A percentile compares a stretch with the other conserved stretches of the same genome.
phyloP scores from a whole-genome alignment of 2,113 vertebrate genomes.

The Leucoraja erinaceus region DNA sequence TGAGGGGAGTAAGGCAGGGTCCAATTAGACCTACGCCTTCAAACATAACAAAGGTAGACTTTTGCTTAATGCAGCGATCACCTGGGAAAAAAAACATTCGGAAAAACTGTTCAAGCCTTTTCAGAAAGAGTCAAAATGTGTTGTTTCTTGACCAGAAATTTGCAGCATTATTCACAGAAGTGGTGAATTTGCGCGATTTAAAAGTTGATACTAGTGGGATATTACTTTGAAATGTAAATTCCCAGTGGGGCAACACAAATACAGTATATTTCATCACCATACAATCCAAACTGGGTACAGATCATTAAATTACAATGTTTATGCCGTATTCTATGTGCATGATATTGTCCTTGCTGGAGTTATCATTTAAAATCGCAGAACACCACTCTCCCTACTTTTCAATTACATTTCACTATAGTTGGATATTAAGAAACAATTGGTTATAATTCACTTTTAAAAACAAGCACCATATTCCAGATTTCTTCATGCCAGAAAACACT shows the following conservation, averaged over 20 bases:
- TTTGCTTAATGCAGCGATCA: not conserved
- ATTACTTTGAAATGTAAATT: constrained; percentile 25
- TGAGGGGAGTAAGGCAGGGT: not conserved
- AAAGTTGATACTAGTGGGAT: not conserved
- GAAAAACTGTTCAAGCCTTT: not conserved
- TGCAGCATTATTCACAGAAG: not conserved
- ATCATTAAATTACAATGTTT: not conserved
- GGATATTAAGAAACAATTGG: not conserved
- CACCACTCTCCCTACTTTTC: not conserved
- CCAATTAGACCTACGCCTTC: not conserved
- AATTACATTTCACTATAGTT: not conserved
- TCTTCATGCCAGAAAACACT: not conserved
- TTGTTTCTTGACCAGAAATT: not conserved
- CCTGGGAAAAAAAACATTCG: not conserved
- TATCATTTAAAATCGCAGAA: not conserved
- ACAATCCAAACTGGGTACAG: not conserved
- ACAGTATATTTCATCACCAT: not conserved
- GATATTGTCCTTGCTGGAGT: not conserved
- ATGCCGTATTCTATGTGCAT: not conserved
- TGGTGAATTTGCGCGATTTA: constrained; percentile 5
- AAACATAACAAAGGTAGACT: not conserved
- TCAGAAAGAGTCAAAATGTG: not conserved
- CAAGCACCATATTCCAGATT: not conserved
- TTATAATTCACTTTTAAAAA: not conserved
- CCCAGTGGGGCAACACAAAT: not conserved